phyloP scores from a whole-genome alignment of 2,113 vertebrate genomes.

The Glareola pratincola region DNA sequence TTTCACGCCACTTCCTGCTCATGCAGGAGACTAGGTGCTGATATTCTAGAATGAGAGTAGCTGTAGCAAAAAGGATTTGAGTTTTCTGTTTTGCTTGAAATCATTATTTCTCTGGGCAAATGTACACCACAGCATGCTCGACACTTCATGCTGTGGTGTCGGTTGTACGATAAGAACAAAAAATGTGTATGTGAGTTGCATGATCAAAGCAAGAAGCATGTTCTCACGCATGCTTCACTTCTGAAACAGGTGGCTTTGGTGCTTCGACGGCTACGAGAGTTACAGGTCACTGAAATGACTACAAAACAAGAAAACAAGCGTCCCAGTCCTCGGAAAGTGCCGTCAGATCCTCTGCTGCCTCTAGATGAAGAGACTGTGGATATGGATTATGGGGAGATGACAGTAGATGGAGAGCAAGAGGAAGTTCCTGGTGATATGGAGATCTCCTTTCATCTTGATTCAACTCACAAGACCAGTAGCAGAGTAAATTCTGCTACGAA shows the following conservation, averaged over 20 bases:
- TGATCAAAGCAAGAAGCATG: background rate
- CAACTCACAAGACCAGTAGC: slow-evolving; percentile 82
- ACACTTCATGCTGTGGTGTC: background rate
- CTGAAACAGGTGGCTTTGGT: slow-evolving; percentile 90
- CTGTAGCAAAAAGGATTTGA: background rate
- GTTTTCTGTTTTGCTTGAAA: background rate
- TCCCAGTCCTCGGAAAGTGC: slow-evolving; percentile 85
- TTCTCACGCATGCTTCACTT: background rate
- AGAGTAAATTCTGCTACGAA: slow-evolving; percentile 81
- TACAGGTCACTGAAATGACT: slow-evolving; percentile 88
- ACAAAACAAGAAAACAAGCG: slow-evolving; percentile 86
- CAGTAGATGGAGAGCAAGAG: slow-evolving; percentile 77
- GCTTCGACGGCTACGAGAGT: slow-evolving; percentile 88
- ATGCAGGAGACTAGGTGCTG: background rate
- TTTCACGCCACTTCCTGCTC: background rate
- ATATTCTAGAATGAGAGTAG: background rate
- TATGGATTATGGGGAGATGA: slow-evolving; percentile 86
- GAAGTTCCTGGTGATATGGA: slow-evolving; percentile 80
- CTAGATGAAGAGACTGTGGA: slow-evolving; percentile 95
- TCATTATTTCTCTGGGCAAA: background rate
- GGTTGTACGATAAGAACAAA: background rate
- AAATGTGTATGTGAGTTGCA: background rate
- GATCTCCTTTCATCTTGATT: slow-evolving; percentile 84
- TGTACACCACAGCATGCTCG: background rate
- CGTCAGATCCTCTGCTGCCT: slow-evolving; percentile 84